Conservation (phyloP, 2,113 vertebrate genomes). For the Erinaceus europaeus region DNA sequence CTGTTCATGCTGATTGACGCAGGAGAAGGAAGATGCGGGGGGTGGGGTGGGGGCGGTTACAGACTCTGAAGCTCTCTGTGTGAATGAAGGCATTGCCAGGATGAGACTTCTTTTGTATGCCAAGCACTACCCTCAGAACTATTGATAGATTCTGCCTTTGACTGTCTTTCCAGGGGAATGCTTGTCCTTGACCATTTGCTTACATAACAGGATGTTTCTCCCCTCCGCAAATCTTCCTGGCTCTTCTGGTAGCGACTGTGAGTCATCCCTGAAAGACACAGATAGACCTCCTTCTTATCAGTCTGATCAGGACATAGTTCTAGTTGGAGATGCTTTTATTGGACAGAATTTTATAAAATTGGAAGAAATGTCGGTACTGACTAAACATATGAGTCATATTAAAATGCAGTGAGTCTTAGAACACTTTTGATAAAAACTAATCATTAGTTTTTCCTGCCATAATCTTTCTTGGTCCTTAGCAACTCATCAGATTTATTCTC, state of each 20-base stretch:
- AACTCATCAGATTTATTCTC: neutral
- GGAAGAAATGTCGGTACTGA: constrained; percentile 24
- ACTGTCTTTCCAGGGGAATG: neutral
- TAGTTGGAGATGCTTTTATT: neutral
- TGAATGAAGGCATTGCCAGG: neutral
- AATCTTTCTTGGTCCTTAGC: neutral
- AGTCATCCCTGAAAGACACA: neutral
- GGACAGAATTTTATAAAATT: constrained; percentile 24
- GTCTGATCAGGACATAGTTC: neutral
- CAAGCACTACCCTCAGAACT: neutral
- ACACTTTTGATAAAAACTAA: constrained; percentile 32
- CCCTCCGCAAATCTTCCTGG: neutral
- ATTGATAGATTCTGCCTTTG: neutral
- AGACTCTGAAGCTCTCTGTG: neutral
- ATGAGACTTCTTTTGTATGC: neutral
- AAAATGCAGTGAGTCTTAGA: constrained; percentile 39
- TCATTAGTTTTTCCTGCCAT: neutral
- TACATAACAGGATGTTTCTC: neutral
- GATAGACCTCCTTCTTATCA: neutral
- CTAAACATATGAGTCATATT: constrained; percentile 48
- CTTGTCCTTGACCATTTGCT: neutral
- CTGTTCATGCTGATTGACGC: neutral
- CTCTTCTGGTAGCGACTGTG: neutral
- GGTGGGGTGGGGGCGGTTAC: neutral
- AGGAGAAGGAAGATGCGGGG: neutral